Evolutionary conservation across 2,113 vertebrate species (phyloP).

Genomic region (Morone chrysops): DNA sequence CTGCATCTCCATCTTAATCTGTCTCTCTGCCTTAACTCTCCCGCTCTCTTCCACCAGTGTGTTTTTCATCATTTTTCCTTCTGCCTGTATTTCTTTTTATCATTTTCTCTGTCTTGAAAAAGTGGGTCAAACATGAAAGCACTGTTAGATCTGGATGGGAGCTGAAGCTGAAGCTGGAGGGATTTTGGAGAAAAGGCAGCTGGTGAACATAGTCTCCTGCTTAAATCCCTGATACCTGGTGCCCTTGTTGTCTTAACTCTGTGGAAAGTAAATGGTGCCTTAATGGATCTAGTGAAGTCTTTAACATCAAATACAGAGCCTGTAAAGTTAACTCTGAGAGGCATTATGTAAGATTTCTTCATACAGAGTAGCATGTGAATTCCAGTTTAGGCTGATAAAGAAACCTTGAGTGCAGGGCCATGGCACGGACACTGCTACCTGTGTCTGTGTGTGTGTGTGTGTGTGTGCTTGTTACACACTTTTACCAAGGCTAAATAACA

Average conservation of each 20-base stretch:
- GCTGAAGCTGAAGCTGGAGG: constrained; percentile 51
- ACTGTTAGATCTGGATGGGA: constrained; percentile 56
- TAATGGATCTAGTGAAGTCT: constrained; percentile 18
- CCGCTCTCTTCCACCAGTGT: neutral
- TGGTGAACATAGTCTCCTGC: constrained; percentile 20
- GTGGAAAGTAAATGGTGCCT: neutral
- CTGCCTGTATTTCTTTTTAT: constrained; percentile 36
- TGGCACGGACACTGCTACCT: constrained; percentile 14
- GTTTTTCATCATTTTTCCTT: constrained; percentile 40
- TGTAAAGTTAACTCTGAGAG: neutral
- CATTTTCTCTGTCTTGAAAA: constrained; percentile 58
- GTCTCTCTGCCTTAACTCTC: neutral
- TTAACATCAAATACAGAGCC: neutral
- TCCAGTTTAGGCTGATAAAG: neutral
- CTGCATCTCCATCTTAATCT: constrained; percentile 12
- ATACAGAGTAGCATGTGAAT: neutral
- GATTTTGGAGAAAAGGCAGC: constrained; percentile 21
- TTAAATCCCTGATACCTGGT: constrained; percentile 17
- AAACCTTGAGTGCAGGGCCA: constrained; percentile 8
- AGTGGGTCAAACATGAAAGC: constrained; percentile 79
- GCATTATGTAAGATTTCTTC: neutral
- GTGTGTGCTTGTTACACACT: neutral
- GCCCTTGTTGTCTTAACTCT: constrained; percentile 13
- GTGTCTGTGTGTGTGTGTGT: constrained; percentile 21
- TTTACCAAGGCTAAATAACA: constrained; percentile 56